Conservation (phyloP, 2,113 vertebrate genomes). For the Silurus glanis region DNA sequence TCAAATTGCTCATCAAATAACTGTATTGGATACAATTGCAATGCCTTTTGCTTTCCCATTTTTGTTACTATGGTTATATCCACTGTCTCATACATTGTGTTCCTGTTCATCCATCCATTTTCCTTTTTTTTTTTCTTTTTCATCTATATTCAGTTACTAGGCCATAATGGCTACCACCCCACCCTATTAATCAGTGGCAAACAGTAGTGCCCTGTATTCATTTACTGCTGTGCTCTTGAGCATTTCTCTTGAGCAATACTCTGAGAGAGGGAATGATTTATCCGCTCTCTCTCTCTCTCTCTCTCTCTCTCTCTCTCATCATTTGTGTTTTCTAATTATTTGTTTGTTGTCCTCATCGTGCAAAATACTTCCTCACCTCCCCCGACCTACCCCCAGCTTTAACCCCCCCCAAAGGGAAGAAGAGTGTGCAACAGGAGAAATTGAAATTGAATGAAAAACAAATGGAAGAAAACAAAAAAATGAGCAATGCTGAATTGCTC, state of each 20-base stretch:
- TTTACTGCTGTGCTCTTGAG: not conserved
- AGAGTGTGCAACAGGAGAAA: not conserved
- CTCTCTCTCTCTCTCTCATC: not conserved
- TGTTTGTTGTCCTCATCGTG: not conserved
- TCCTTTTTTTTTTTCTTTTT: not conserved
- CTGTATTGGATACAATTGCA: not conserved
- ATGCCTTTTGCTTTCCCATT: not conserved
- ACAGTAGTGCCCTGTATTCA: not conserved
- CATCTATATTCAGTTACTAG: conserved; percentile 8
- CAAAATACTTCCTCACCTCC: not conserved
- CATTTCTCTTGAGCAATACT: not conserved
- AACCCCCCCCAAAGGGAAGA: not conserved
- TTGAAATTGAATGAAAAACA: not conserved
- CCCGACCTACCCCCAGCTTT: not conserved
- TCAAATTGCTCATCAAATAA: not conserved
- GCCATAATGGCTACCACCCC: not conserved
- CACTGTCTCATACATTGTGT: not conserved
- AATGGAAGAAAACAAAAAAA: not conserved
- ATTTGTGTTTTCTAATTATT: not conserved
- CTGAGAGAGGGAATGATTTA: too few relatives aligned
- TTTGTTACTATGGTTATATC: not conserved
- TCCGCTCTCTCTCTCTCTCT: too few relatives aligned
- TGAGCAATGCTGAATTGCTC: not conserved
- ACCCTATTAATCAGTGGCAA: conserved; percentile 17
- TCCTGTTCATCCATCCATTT: not conserved